phyloP scores from a whole-genome alignment of 2,888 invertebrate species.

The Monopis laevigella region DNA sequence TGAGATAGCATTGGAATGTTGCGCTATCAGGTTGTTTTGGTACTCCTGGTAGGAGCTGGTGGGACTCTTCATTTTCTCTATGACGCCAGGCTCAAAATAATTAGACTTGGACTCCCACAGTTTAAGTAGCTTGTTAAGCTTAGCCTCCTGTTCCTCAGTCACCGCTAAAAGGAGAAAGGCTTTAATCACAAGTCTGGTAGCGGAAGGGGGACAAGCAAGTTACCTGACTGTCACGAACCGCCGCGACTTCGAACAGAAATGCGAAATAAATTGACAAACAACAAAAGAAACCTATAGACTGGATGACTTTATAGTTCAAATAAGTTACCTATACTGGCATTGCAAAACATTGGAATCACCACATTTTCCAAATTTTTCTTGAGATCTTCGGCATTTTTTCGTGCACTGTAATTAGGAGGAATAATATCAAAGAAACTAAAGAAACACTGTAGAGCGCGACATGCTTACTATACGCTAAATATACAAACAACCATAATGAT shows the following conservation, averaged over 20 bases:
- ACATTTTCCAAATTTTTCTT: conserved; percentile 94
- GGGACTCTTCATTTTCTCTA: conserved; percentile 89
- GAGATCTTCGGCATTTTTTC: conserved; percentile 94
- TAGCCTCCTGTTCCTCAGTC: conserved; percentile 87
- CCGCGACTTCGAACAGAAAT: neutral
- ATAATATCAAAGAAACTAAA: conserved; percentile 63
- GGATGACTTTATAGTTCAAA: conserved; percentile 63
- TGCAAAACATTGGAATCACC: conserved; percentile 98
- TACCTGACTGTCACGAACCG: conserved; percentile 56
- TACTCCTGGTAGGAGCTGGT: conserved; percentile 89
- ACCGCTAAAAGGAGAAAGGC: conserved; percentile 71
- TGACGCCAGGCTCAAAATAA: conserved; percentile 83
- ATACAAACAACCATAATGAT: too few species aligned
- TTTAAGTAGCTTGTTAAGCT: conserved; percentile 91
- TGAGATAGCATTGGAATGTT: conserved; percentile 80
- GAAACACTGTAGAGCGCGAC: too few species aligned
- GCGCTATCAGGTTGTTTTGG: conserved; percentile 84
- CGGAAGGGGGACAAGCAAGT: conserved; percentile 46
- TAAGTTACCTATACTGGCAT: conserved; percentile 81
- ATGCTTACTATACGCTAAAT: too few species aligned
- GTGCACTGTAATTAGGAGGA: conserved; percentile 80
- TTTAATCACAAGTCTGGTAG: conserved; percentile 51
- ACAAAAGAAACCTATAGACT: conserved; percentile 47
- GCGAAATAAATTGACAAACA: neutral
- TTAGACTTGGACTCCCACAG: conserved; percentile 97